Percentiles rank a stretch among this genome's conserved stretches.
Evolutionary conservation across 2,888 invertebrate species (phyloP).

Genomic region (Notodonta ziczac): DNA sequence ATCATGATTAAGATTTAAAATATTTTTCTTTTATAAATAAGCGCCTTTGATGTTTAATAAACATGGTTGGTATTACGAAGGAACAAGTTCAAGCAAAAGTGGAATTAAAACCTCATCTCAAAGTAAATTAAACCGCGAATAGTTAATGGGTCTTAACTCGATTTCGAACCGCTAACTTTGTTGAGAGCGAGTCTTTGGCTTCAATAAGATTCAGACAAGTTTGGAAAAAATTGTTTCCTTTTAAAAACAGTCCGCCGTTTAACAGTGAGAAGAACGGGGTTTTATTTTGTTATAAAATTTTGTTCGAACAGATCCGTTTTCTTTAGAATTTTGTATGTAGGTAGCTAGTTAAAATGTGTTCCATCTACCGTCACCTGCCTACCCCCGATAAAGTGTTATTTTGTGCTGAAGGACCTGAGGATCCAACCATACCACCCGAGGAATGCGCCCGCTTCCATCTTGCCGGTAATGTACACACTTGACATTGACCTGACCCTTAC

Average conservation of each 20-base stretch:
- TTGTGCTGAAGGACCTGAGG: too few species aligned
- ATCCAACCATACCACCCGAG: too few species aligned
- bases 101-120: slow-evolving; percentile 73
- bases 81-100: slow-evolving; percentile 59
- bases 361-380: too few species aligned
- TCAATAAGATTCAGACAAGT: slow-evolving; percentile 73
- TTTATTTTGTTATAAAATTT: slow-evolving; percentile 40
- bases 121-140: slow-evolving; percentile 76
- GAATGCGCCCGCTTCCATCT: too few species aligned
- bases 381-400: too few species aligned
- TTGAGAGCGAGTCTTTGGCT: slow-evolving; percentile 68
- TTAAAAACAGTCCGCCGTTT: slow-evolving; percentile 59
- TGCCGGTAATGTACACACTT: too few species aligned
- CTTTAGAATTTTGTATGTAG: too few species aligned
- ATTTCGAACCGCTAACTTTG: slow-evolving; percentile 76
- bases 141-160: slow-evolving; percentile 79
- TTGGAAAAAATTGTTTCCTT: slow-evolving; percentile 68
- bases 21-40: slow-evolving; percentile 1
- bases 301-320: too few species aligned
- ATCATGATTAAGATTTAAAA: not conserved
- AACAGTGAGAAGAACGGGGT: slow-evolving; percentile 45
- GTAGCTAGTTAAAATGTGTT: too few species aligned
- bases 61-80: slow-evolving; percentile 43
- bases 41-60: slow-evolving; percentile 53
- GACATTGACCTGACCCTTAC: too few species aligned